Percentiles rank a stretch among this genome's conserved stretches.
These are phyloP conservation scores for Malthinus flaveolus DNA, from an alignment of 2,888 invertebrate genomes.

Conservation along the genomic window DNA sequence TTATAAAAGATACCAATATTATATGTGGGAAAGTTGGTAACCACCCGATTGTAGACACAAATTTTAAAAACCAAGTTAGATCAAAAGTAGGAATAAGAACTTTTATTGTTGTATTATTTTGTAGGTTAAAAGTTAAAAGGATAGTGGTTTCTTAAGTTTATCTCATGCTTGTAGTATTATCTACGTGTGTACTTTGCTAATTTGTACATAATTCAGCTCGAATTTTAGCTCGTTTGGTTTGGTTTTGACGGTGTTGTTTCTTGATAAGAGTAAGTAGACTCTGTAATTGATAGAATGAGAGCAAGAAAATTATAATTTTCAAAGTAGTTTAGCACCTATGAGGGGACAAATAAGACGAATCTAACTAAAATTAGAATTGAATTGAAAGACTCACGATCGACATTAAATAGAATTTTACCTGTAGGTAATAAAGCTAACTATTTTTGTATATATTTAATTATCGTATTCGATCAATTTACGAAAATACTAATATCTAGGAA, in stretches of 20 bases:
- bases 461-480: neutral
- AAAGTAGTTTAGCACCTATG: neutral
- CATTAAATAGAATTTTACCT: neutral
- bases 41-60: conserved; percentile 10
- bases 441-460: no score
- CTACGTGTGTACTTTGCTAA: conserved; percentile 5
- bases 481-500: no score
- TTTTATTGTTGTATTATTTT: no score
- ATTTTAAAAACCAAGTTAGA: conserved; percentile 37
- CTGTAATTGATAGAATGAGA: neutral
- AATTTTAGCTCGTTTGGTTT: conserved; percentile 3
- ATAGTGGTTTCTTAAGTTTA: conserved; percentile 9
- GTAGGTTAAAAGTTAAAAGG: neutral
- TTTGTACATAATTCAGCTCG: conserved; percentile 9
- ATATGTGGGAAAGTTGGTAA: conserved; percentile 40
- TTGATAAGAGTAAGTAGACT: neutral
- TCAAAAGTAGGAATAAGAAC: neutral
- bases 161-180: conserved; percentile 1
- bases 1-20: conserved; percentile 38
- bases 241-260: neutral
- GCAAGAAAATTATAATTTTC: neutral
- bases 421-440: neutral
- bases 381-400: neutral
- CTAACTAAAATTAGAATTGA: no score
- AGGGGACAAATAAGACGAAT: neutral